A percentile compares a stretch with the other conserved stretches of the same genome.
phyloP scores from a whole-genome alignment of 1,140 invertebrate genomes.

The Drosophila santomea region DNA sequence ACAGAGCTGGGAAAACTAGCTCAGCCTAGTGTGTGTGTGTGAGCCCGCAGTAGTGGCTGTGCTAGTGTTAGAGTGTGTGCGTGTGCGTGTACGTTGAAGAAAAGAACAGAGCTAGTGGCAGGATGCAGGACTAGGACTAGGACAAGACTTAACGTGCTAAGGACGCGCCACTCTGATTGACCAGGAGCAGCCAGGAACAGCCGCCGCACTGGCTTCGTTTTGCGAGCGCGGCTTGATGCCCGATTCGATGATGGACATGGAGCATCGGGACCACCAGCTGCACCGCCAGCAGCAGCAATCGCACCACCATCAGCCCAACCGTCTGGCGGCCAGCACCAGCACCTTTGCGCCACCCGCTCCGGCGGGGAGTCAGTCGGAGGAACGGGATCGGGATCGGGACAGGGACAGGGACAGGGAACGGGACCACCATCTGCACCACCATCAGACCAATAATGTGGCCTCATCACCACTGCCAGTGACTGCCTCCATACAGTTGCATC shows the following conservation, averaged over 20 bases:
- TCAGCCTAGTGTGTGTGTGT: constrained; percentile 47
- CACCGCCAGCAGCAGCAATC: constrained; percentile 64
- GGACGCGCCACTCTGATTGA: constrained; percentile 42
- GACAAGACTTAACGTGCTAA: constrained; percentile 1
- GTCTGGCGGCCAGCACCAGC: constrained; percentile 47
- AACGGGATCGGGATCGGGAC: constrained; percentile 13
- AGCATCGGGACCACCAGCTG: constrained; percentile 73
- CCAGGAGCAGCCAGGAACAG: constrained; percentile 41
- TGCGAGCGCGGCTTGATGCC: constrained; percentile 76
- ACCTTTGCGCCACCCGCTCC: constrained; percentile 69
- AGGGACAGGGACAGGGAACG: constrained; percentile 42
- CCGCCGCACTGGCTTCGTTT: constrained; percentile 73
- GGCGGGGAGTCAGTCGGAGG: constrained; percentile 12
- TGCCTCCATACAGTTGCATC: constrained; percentile 36
- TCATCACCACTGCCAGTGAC: constrained; percentile 31
- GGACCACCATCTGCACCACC: constrained; percentile 57
- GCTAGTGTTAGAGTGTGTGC: constrained; percentile 21
- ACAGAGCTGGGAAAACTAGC: constrained; percentile 71
- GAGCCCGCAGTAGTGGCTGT: constrained; percentile 15
- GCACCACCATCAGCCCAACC: constrained; percentile 61
- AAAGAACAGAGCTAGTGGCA: constrained; percentile 30
- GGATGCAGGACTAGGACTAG: constrained; percentile 16
- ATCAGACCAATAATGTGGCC: constrained; percentile 31
- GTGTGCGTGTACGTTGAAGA: constrained; percentile 12
- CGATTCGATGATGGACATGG: constrained; percentile 78